Base-by-base conservation (phyloP, 2,888 invertebrate genomes). In the Balanococcus diminutus region DNA sequence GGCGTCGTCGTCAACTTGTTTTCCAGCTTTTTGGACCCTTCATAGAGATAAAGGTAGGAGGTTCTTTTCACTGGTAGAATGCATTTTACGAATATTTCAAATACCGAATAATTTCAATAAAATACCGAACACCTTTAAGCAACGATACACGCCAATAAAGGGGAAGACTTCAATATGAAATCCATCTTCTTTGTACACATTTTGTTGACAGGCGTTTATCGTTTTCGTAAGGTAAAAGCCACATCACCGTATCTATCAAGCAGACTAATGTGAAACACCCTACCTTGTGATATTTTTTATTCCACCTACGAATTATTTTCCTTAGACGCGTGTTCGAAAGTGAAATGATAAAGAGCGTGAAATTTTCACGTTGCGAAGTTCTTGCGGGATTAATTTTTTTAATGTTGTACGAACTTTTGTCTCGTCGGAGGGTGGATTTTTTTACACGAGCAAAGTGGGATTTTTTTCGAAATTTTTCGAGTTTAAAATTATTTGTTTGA, bases 191-290 rank as follows among this genome's bases (percentile, higher is more conserved):
- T 82, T 56, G 31, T 79, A 56, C 56, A 51, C 56, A 31, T 82
- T 82, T 56, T 82, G 56, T 82, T 82, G 82, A 82, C 82, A 82
- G 82, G 75, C 36, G 75, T 79, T 79, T 79, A 79, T 79, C 75
- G 36, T 79, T 79, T 79, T 79, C 32, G 36, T 6, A 19, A 32
- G 32, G 75, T 79, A 36, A 79, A 36, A 36, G 28, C 32, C 75
- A 16, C 46, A 2, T 5, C n/a, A 6, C 67, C 16, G 75, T 36
- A 36, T 79, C 75, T 79, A 79, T 79, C 75, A 36, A 8, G 36
- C 6, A 79, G 75, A 79, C 31, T 79, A 36, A 79, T 79, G 36
- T 79, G 75, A 32, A 36, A 79, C 32, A 79, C 75, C 75, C 75
- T 79, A 36, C 36, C 22, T 31, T 32, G 16, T 36, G n/a, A 36